These are phyloP conservation scores for Ceyx margarethae DNA, from an alignment of 2,113 vertebrate species.

Conservation along the genomic window DNA sequence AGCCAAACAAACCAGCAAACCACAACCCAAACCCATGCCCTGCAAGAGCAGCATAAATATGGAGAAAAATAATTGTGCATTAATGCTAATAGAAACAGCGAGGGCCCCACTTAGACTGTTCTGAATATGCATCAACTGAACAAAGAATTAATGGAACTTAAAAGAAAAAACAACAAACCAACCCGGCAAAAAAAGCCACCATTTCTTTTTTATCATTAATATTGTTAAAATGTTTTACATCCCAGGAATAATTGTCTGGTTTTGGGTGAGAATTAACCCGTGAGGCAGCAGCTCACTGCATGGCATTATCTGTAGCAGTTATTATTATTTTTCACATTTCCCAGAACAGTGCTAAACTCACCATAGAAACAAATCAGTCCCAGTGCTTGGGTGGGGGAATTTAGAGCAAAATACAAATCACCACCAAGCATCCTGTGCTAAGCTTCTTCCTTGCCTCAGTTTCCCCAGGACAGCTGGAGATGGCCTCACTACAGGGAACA, in stretches of 20 bases:
- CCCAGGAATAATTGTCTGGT: not conserved
- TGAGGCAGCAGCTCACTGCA: not conserved
- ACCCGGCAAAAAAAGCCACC: not conserved
- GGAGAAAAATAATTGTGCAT: conserved; percentile 27
- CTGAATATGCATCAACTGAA: conserved; percentile 49
- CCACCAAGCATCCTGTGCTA: rapidly evolving
- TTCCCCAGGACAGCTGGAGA: not conserved
- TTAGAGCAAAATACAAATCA: not conserved
- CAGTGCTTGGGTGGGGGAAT: not conserved
- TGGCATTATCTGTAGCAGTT: not conserved
- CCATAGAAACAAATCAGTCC: not conserved
- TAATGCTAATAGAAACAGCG: conserved; percentile 59
- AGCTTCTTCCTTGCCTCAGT: not conserved
- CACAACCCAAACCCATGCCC: not conserved
- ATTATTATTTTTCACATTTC: not conserved
- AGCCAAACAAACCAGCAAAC: not conserved
- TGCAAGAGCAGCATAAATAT: conserved; percentile 19
- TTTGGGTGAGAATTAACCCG: not conserved
- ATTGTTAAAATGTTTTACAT: not conserved
- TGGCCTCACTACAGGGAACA: rapidly evolving
- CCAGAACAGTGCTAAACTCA: not conserved
- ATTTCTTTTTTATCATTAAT: not conserved
- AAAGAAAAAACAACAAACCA: not conserved
- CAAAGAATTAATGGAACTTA: conserved; percentile 29
- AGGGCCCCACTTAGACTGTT: not conserved